Conservation (phyloP, 1,140 invertebrate genomes). For the Neuroterus valhalla region DNA sequence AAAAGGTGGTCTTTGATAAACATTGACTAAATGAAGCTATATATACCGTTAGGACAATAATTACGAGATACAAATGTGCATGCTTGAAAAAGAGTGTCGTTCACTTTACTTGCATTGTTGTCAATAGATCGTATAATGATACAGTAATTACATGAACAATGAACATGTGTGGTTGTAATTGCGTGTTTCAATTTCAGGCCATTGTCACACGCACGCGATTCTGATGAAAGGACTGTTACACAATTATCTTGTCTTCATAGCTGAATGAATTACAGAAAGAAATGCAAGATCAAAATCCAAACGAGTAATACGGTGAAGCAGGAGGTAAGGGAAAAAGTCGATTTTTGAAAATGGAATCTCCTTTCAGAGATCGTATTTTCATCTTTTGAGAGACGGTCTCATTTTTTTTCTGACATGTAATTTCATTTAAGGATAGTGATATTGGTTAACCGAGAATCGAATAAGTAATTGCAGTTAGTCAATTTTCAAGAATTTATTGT, state of each 20-base stretch:
- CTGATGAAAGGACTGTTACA: neutral
- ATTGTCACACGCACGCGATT: neutral
- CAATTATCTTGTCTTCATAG: neutral
- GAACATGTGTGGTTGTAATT: conserved; percentile 10
- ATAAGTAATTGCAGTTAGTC: conserved; percentile 2
- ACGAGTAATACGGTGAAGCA: neutral
- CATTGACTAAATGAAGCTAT: neutral
- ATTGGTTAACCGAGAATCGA: neutral
- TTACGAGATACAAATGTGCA: neutral
- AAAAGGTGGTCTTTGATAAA: neutral
- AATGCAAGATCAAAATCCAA: neutral
- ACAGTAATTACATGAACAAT: neutral
- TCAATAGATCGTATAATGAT: neutral
- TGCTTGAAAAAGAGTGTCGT: conserved; percentile 2
- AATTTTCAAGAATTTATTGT: neutral
- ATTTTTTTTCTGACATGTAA: no score
- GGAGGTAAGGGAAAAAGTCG: no score
- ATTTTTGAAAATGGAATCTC: no score
- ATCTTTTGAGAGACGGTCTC: no score
- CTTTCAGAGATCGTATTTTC: no score
- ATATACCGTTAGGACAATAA: neutral
- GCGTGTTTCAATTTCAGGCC: no score
- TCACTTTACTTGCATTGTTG: neutral
- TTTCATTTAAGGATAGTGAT: no score
- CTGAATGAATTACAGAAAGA: neutral